phyloP scores from a whole-genome alignment of 2,113 vertebrate genomes.

The Ammodytes dubius region DNA sequence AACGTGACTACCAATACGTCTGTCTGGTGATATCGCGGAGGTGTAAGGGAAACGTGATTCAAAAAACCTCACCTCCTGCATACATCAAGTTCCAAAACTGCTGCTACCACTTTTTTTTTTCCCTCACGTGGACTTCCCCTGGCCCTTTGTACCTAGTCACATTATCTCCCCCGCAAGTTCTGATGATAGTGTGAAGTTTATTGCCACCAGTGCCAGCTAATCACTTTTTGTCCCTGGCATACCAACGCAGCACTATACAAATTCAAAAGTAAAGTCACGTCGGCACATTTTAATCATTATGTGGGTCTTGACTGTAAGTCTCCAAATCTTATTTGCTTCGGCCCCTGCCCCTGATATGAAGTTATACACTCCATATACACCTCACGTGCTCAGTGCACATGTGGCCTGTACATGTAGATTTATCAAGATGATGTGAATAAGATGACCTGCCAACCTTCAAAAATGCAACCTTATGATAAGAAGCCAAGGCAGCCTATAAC shows the following conservation, averaged over 20 bases:
- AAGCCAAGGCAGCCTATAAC: neutral
- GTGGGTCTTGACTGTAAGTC: neutral
- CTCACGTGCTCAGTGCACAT: neutral
- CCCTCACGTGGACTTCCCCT: neutral
- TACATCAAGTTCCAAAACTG: neutral
- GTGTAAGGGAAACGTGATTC: neutral
- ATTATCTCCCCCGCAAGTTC: constrained; percentile 20
- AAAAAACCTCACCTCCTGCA: neutral
- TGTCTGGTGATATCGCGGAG: neutral
- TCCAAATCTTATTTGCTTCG: neutral
- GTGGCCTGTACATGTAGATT: neutral
- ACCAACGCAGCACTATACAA: constrained; percentile 3
- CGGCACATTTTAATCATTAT: neutral
- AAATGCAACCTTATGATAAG: constrained; percentile 20
- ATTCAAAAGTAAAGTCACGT: neutral
- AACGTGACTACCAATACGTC: neutral
- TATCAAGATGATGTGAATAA: constrained; percentile 24
- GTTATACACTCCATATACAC: neutral
- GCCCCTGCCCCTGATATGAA: constrained; percentile 12
- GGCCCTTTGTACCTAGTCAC: constrained; percentile 32
- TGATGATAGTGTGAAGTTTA: constrained; percentile 36
- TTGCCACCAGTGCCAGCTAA: constrained; percentile 4
- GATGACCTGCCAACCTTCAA: neutral
- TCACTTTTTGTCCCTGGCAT: constrained; percentile 9
- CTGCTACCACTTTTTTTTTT: neutral